Evolutionary conservation across 2,797 vertebrate species (phyloP), one percentile per base, ranked within the genome.

Genomic region (Lagocephalus sceleratus): DNA sequence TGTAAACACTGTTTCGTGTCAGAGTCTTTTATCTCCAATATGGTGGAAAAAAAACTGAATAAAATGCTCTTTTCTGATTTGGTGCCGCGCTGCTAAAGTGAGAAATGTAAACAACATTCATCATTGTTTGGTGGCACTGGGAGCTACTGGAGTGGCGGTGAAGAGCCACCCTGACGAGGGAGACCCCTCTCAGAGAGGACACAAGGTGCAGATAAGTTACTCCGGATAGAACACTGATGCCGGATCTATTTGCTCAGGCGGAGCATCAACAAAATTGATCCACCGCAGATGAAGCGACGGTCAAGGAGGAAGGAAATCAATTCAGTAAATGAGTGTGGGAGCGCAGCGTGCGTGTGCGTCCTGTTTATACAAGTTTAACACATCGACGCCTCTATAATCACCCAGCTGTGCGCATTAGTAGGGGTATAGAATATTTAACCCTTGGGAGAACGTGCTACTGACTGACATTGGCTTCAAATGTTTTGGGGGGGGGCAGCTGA

Each of bases 201-300:
- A 20, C 47, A 29, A 53, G 42, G 12, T 1, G 35, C 58, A 57
- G 19, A 54, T 43, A n/a, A 61, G 23, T 49, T 25, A 29, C 39
- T 23, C 1, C 16, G 19, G 35, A 40, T 1, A 32, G 41, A 63
- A 51, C 35, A 35, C 35, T 12, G 21, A 22, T 17, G 20, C 20
- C 35, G 22, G 21, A 38, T 17, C 40, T 11, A 47, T 41, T 23
- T 47, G 43, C 44, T 53, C 51, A 3, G 40, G 15, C 10, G 15
- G 38, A 52, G 29, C 47, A 2, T 47, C 15, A 49, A 26, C n/a
- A 29, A 53, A 40, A 54, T 47, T 45, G 45, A 57, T 55, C 51
- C 7, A 38, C 3, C 60, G 22, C n/a, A 51, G 55, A 66, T 66
- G 29, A 58, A 52, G 12, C 43, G n/a, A 51, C n/a, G 5, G 14